Conservation (phyloP, 2,888 invertebrate species). For the Aporophyla nigra region DNA sequence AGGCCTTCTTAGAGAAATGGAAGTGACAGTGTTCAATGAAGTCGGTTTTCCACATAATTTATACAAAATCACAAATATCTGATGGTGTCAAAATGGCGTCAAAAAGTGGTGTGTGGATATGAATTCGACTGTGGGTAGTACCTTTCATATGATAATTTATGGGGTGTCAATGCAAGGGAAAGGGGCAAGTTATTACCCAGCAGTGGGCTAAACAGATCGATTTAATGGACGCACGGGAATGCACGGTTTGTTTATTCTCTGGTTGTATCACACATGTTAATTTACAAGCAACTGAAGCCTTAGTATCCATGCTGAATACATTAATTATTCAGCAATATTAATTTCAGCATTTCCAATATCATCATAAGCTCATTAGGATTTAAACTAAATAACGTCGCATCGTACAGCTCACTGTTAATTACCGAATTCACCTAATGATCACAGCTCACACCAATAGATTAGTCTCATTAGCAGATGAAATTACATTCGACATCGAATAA, state of each 20-base stretch:
- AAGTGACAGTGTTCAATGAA: constrained; percentile 25
- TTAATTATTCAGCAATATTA: neutral
- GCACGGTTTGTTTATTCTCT: too few species aligned
- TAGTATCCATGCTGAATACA: neutral
- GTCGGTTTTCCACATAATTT: constrained; percentile 19
- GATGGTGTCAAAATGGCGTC: neutral
- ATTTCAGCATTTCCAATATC: neutral
- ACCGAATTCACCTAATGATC: constrained; percentile 1
- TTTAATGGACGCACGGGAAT: neutral
- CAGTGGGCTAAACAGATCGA: neutral
- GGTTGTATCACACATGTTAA: neutral
- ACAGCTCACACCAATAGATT: neutral
- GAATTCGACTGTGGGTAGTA: neutral
- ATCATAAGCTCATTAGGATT: constrained; percentile 12
- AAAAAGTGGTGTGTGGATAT: neutral
- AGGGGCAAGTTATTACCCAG: neutral
- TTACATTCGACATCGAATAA: neutral
- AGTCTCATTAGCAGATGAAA: neutral
- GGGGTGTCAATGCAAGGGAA: neutral
- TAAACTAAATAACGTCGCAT: neutral
- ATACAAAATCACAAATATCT: constrained; percentile 4
- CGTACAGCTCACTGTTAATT: neutral
- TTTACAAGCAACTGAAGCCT: neutral
- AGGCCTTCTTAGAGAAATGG: neutral
- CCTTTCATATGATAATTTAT: neutral